Conservation (phyloP, 2,888 invertebrate species). For the Arctia plantaginis region DNA sequence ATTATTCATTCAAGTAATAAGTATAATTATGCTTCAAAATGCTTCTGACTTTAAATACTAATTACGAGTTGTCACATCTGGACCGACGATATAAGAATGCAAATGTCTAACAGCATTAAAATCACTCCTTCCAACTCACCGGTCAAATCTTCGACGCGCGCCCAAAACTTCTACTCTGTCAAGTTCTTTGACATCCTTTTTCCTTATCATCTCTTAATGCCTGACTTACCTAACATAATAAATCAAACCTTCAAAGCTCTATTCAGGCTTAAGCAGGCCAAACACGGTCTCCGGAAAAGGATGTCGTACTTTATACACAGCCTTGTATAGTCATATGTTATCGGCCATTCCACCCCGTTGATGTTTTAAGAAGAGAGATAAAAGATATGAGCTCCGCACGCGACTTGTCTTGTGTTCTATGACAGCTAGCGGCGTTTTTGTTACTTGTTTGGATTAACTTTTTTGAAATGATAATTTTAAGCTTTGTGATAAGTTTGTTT, state of each 20-base stretch:
- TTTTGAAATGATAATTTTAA: constrained; percentile 18
- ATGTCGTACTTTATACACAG: constrained; percentile 34
- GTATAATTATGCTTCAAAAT: no score
- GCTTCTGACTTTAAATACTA: no score
- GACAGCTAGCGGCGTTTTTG: constrained; percentile 30
- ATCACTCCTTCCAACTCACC: neutral
- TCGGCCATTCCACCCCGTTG: constrained; percentile 40
- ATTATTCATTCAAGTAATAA: no score
- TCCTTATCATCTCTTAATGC: constrained; percentile 16
- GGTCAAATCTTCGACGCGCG: neutral
- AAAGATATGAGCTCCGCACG: constrained; percentile 46
- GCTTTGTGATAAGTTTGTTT: constrained; percentile 18
- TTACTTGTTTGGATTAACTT: constrained; percentile 31
- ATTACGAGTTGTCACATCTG: neutral
- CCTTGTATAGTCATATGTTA: constrained; percentile 31
- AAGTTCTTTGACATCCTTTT: constrained; percentile 18
- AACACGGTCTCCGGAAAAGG: constrained; percentile 48
- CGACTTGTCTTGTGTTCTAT: constrained; percentile 41
- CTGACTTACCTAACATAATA: constrained; percentile 29
- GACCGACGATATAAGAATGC: neutral
- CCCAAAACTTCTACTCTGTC: neutral
- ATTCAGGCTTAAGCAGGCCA: constrained; percentile 27
- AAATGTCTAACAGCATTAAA: no score
- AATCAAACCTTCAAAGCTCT: constrained; percentile 44
- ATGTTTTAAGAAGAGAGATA: constrained; percentile 18